These are phyloP conservation scores for Onychostruthus taczanowskii DNA, from an alignment of 2,113 vertebrate species.

Conservation along the genomic window DNA sequence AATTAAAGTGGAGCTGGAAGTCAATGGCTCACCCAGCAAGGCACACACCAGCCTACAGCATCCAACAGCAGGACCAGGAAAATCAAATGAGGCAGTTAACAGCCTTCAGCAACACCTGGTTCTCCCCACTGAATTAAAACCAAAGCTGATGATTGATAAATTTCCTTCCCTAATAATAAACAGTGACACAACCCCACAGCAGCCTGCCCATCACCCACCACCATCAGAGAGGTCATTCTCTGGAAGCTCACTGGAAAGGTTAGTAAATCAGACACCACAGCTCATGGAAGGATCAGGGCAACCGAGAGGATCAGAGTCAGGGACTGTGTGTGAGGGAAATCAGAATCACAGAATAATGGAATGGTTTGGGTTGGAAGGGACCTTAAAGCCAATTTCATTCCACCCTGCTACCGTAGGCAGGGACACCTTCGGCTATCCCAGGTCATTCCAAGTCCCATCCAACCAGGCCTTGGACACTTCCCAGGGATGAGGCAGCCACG, in stretches of 20 bases:
- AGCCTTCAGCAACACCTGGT: background rate
- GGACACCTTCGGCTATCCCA: background rate
- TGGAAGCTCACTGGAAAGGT: background rate
- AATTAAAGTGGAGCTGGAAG: background rate
- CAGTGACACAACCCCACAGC: background rate
- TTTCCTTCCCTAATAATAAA: background rate
- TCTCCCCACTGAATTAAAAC: background rate
- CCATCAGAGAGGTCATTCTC: background rate
- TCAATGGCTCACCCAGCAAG: fast-evolving
- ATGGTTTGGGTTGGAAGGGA: background rate
- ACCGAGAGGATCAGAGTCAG: background rate
- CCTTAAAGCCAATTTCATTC: background rate
- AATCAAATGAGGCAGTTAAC: background rate
- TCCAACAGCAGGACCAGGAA: background rate
- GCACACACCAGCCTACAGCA: background rate
- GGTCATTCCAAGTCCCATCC: background rate
- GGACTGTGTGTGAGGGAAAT: background rate
- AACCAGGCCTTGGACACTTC: background rate
- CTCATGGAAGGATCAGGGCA: background rate
- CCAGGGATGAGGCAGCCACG: background rate
- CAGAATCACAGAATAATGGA: background rate
- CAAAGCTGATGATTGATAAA: fast-evolving
- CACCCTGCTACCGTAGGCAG: background rate
- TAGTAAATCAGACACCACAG: background rate
- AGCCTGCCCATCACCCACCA: background rate